Conservation (phyloP, 2,113 vertebrate species). For the Porphyrio hochstetteri region DNA sequence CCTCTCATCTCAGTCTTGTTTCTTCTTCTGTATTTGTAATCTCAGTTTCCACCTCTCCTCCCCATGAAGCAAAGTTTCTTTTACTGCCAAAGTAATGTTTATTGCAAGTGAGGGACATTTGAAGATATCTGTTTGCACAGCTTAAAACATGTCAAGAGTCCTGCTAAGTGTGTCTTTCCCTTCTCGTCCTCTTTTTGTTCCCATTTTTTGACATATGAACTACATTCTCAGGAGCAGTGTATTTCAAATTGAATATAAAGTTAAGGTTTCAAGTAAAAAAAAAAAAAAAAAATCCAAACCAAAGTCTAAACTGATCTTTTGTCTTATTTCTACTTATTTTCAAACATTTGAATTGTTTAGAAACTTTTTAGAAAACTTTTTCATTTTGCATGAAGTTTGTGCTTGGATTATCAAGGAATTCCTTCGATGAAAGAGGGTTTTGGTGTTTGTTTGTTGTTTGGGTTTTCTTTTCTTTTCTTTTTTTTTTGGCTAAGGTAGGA, state of each 20-base stretch:
- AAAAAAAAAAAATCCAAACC: not conserved
- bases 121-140: constrained; percentile 31
- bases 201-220: constrained; percentile 25
- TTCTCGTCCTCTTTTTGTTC: constrained; percentile 34
- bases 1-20: constrained; percentile 18
- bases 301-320: not conserved
- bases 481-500: constrained; percentile 23
- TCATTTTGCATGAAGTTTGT: constrained; percentile 8
- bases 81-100: constrained; percentile 36
- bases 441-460: not conserved
- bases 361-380: not conserved
- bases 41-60: constrained; percentile 4
- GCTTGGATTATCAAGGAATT: constrained; percentile 1
- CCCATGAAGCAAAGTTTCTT: constrained; percentile 21
- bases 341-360: not conserved
- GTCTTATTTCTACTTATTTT: constrained; percentile 4
- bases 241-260: not conserved
- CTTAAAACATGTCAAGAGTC: constrained; percentile 11
- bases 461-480: not conserved
- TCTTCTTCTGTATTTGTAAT: constrained; percentile 27
- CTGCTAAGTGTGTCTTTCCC: constrained; percentile 10
- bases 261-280: not conserved
- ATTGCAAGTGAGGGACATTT: constrained; percentile 45
- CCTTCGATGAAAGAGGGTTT: not conserved
- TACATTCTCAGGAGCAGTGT: constrained; percentile 2